phyloP scores from a whole-genome alignment of 2,797 vertebrate species.

The Choloepus didactylus region DNA sequence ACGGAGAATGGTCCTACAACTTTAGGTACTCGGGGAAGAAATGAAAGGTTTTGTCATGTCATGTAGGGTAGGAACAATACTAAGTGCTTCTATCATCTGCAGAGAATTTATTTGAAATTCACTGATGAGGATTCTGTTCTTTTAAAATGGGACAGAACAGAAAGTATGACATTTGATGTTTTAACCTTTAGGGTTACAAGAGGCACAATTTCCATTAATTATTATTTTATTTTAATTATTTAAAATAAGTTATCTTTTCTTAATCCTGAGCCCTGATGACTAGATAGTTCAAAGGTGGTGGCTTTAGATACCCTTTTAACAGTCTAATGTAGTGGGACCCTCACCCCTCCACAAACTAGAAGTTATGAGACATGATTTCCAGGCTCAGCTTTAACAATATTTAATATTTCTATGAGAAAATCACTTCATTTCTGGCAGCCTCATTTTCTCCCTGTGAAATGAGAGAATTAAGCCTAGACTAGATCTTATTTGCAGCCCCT shows the following conservation, averaged over 20 bases:
- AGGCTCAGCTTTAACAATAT: neutral
- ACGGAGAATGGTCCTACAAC: neutral
- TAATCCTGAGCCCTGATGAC: neutral
- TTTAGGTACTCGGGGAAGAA: neutral
- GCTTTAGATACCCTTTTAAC: neutral
- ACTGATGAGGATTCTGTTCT: neutral
- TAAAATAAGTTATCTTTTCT: neutral
- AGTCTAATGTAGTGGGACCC: neutral
- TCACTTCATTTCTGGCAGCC: neutral
- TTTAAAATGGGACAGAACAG: neutral
- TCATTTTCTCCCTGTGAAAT: conserved; percentile 48
- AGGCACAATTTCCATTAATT: neutral
- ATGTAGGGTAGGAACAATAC: neutral
- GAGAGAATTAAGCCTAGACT: conserved; percentile 12
- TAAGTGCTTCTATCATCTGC: neutral
- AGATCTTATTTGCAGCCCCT: neutral
- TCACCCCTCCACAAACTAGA: neutral
- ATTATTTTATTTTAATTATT: neutral
- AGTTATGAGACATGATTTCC: neutral
- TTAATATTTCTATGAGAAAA: neutral
- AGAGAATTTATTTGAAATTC: neutral
- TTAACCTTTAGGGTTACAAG: neutral
- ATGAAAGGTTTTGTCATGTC: neutral
- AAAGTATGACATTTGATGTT: neutral
- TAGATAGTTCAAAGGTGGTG: neutral